phyloP scores from a whole-genome alignment of 2,888 invertebrate species.

The Paralinhomoeus sp. region DNA sequence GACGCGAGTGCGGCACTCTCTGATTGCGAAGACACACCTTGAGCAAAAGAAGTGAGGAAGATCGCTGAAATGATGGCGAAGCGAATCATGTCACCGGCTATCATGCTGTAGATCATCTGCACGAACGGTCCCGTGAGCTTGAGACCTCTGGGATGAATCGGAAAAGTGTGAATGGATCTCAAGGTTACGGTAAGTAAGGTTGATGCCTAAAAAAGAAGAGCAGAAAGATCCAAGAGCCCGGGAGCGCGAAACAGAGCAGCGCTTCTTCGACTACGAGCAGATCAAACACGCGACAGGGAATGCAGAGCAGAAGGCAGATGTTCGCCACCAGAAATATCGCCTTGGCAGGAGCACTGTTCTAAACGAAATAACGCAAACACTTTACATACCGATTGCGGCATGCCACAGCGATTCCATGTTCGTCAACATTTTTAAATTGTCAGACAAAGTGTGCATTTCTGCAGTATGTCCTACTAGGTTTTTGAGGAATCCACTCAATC shows the following conservation, averaged over 20 bases:
- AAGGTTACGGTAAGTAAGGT: too few relatives aligned
- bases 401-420: too few relatives aligned
- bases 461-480: constrained; percentile 75
- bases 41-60: constrained; percentile 79
- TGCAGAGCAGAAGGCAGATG: constrained; percentile 48
- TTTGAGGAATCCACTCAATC: constrained; percentile 61
- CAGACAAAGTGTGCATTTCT: too few relatives aligned
- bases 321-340: constrained; percentile 76
- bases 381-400: too few relatives aligned
- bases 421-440: too few relatives aligned
- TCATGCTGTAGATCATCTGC: constrained; percentile 98
- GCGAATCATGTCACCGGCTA: constrained; percentile 90
- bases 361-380: too few relatives aligned
- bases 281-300: constrained; percentile 12
- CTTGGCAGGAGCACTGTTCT: constrained; percentile 83
- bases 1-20: too few relatives aligned
- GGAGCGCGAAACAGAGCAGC: constrained; percentile 67
- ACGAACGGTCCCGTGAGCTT: constrained; percentile 83
- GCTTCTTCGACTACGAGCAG: constrained; percentile 56
- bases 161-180: too few relatives aligned
- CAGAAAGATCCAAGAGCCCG: constrained; percentile 84
- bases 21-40: too few relatives aligned
- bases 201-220: constrained; percentile 99
- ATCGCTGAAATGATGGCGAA: constrained; percentile 90
- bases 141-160: constrained; percentile 13